These are phyloP conservation scores for Orthosia gracilis DNA, from an alignment of 2,888 invertebrate genomes.

Conservation along the genomic window DNA sequence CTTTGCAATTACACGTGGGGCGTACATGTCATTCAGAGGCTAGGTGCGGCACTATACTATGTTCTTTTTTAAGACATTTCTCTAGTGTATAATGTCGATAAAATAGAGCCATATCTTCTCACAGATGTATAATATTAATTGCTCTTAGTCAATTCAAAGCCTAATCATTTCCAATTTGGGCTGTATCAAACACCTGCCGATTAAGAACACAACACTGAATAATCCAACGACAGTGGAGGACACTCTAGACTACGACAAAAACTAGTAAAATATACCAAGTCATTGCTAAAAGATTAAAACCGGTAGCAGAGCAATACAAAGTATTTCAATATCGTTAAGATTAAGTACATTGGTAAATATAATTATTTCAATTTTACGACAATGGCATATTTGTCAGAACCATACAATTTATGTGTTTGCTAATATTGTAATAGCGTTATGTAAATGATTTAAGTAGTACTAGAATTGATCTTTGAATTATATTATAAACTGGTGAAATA, in stretches of 20 bases:
- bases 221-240: too few relatives aligned
- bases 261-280: not conserved
- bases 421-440: slow-evolving; percentile 45
- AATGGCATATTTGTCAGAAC: slow-evolving; percentile 40
- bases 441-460: slow-evolving; percentile 45
- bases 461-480: slow-evolving; percentile 32
- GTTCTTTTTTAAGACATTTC: not conserved
- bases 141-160: not conserved
- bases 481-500: slow-evolving; percentile 36
- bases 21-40: not conserved
- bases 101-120: not conserved
- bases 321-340: slow-evolving; percentile 10
- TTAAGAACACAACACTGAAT: not conserved
- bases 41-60: not conserved
- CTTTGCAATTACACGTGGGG: slow-evolving; percentile 26
- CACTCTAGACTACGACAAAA: not conserved
- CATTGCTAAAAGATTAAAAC: not conserved
- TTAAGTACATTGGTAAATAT: slow-evolving; percentile 33
- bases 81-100: not conserved
- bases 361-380: slow-evolving; percentile 26
- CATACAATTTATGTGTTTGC: slow-evolving; percentile 30
- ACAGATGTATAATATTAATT: not conserved
- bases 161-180: not conserved
- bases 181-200: not conserved
- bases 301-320: slow-evolving; percentile 18